Evolutionary conservation across 2,888 invertebrate genomes (phyloP).

Genomic region (Choristoneura rosaceana): DNA sequence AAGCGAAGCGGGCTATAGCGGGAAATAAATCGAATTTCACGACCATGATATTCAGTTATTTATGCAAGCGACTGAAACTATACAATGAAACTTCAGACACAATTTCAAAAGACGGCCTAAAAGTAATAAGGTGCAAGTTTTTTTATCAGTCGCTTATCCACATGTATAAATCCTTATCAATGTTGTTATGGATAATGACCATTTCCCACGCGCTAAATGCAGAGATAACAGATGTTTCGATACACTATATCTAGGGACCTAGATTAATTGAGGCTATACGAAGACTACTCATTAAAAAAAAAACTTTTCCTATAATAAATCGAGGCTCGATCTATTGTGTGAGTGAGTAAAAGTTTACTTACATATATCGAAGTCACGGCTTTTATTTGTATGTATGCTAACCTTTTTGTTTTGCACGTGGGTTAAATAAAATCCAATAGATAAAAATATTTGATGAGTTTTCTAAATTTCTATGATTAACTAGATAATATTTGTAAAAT

Average conservation of each 20-base stretch:
- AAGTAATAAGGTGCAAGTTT: slow-evolving; percentile 25
- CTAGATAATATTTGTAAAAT: background rate
- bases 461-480: background rate
- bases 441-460: background rate
- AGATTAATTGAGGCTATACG: background rate
- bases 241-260: background rate
- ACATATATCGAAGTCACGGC: background rate
- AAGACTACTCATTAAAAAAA: too few relatives aligned
- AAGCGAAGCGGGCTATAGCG: background rate
- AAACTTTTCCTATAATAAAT: too few relatives aligned
- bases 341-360: too few relatives aligned
- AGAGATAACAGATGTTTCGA: slow-evolving; percentile 5
- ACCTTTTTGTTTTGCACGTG: background rate
- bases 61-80: too few relatives aligned
- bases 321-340: too few relatives aligned
- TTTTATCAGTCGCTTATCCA: slow-evolving; percentile 29
- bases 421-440: background rate
- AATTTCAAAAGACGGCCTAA: background rate
- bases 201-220: slow-evolving; percentile 29
- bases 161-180: slow-evolving; percentile 30
- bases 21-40: background rate
- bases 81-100: too few relatives aligned
- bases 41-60: background rate
- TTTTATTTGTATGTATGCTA: background rate
- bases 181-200: slow-evolving; percentile 25